A percentile compares a stretch with the other conserved stretches of the same genome.
Conservation (phyloP, 2,113 vertebrate genomes). For the Tapirus terrestris region DNA sequence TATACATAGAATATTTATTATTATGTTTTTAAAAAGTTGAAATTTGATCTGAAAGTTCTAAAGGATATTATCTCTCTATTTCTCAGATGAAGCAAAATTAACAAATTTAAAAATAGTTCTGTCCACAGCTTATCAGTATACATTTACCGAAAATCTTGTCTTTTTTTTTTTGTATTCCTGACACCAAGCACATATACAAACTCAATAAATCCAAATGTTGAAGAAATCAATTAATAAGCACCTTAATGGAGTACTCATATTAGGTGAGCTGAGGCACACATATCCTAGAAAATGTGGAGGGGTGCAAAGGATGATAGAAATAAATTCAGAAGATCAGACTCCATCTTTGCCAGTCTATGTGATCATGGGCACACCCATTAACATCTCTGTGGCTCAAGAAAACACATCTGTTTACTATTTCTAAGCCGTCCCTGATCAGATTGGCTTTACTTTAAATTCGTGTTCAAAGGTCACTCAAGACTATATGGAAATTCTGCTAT, state of each 20-base stretch:
- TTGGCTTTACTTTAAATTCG: neutral
- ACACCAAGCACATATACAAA: neutral
- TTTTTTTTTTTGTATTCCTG: neutral
- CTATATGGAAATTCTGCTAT: neutral
- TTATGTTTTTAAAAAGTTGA: neutral
- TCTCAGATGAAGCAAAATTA: neutral
- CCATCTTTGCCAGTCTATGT: neutral
- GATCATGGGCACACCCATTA: neutral
- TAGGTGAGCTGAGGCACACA: neutral
- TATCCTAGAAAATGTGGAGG: neutral
- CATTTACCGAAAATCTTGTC: neutral
- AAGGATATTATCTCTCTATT: neutral
- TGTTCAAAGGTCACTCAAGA: neutral
- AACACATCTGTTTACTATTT: neutral
- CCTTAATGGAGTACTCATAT: neutral
- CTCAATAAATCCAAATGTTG: neutral
- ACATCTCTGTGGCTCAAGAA: neutral
- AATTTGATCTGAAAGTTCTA: constrained; percentile 42
- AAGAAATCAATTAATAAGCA: neutral
- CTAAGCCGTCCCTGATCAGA: neutral
- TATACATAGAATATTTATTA: neutral
- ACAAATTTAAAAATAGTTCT: neutral
- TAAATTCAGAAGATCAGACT: neutral
- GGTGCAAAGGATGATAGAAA: neutral
- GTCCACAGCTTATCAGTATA: neutral